These are phyloP conservation scores for Drosophila bocqueti DNA, from an alignment of 1,140 invertebrate species.

Conservation along the genomic window DNA sequence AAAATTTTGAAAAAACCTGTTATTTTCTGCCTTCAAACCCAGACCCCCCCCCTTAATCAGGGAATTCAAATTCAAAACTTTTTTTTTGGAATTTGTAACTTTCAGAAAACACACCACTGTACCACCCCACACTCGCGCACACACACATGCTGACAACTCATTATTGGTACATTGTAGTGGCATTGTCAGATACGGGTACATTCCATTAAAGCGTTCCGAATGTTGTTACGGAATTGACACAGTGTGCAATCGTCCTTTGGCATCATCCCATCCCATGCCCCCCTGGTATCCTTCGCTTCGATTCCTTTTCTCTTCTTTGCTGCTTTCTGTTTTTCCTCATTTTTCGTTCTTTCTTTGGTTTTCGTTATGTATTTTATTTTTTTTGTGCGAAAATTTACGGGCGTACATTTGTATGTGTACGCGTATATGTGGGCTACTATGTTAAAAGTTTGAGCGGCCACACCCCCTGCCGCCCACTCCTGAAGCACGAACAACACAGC, in stretches of 20 bases:
- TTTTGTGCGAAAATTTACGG: constrained; percentile 39
- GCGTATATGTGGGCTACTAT: constrained; percentile 76
- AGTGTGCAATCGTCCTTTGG: constrained; percentile 62
- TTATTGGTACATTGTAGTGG: constrained; percentile 56
- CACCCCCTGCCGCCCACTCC: constrained; percentile 42
- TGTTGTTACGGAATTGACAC: constrained; percentile 54
- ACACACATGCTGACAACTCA: constrained; percentile 25
- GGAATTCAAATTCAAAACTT: background rate
- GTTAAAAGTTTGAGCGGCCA: constrained; percentile 68
- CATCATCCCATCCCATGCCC: background rate
- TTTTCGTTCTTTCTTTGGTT: constrained; percentile 20
- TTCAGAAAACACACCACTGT: constrained; percentile 20
- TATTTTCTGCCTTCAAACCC: no score
- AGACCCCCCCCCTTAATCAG: no score
- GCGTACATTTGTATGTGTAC: constrained; percentile 23
- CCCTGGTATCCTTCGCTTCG: constrained; percentile 14
- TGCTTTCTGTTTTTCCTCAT: constrained; percentile 44
- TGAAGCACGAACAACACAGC: constrained; percentile 42
- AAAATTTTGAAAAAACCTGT: no score
- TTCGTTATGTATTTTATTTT: constrained; percentile 7
- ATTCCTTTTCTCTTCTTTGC: constrained; percentile 33
- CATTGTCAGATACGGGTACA: constrained; percentile 38
- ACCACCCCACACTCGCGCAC: constrained; percentile 1
- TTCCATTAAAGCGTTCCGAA: constrained; percentile 42
- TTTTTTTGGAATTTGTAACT: background rate